Base-by-base conservation (phyloP, 1,140 invertebrate species). In the Vanessa atalanta region DNA sequence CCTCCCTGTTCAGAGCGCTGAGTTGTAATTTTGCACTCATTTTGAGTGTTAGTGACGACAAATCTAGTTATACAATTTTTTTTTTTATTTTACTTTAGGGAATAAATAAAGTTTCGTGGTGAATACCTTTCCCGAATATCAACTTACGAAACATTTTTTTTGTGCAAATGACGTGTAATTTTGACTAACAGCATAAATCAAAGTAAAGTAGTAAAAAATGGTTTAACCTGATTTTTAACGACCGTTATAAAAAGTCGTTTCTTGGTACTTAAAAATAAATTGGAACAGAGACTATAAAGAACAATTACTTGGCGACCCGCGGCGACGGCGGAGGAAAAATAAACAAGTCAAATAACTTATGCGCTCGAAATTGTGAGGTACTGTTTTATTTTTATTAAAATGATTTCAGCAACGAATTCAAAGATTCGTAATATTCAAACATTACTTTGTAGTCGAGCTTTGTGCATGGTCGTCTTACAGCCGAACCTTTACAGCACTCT, bases 301-400 rank as follows among this genome's bases (percentile, higher is more conserved):
- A 69, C 66, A 69, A 69, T 69, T 69, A 69, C 66, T 69, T 69
- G 66, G 50, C 51, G 53, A 57, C 57, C 31, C 57, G 26, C 43
- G 66, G 66, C 16, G 66, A 55, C 37, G 65, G 23, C 51, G 11
- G 55, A 14, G 23, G 12, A 37, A 57, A 68, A 69, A 48, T 48
- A 51, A 57, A 69, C 31, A 69, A 69, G 7, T 60, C 53, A 53
- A 69, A 69, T 69, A 69, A 69, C 51, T 69, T 69, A 69, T 43
- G 43, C 48, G 53, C 66, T 57, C 48, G 23, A 60, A 69, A 69
- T 69, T 69, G 53, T 57, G 16, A 55, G 66, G 31, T 61, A 37
- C 23, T 57, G 23, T 57, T 55, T 55, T 68, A 31, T 60, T 13
- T 61, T 61, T 61, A 14, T 61, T 61, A 15, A 37, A 8, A 15